Base-by-base conservation (phyloP, 2,797 vertebrate species). In the Platalea minor region DNA sequence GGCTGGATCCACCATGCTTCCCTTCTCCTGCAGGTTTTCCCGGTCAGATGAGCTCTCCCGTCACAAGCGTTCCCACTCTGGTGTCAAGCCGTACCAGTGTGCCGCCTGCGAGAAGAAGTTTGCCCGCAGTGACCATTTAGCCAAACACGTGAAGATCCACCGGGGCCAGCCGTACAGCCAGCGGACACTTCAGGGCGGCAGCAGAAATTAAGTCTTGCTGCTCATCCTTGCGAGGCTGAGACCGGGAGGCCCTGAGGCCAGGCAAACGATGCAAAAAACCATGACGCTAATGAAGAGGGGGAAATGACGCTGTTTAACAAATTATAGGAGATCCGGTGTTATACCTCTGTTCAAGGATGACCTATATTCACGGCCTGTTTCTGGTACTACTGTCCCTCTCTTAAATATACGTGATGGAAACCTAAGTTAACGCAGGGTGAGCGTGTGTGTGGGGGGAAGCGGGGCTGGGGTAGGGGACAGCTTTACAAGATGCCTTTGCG, bases 21-120 rank as follows among this genome's bases (percentile, higher is more conserved):
- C 75, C 35, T 50, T 45, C 41, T 56, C 80, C 77, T 3, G 72
- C 97, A 96, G 96, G 95, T 98, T 98, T 7, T 91, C 88, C 50
- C 91, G 95, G 23, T 97, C 95, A 0, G 96, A 97, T 13, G 98
- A 98, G 65, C 98, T 98, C 28, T 95, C 39, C 37, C 93, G 97
- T 19, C 98, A 98, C 96, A 97, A 91, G 60, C 97, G 91, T 35
- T 98, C 86, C 41, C 98, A 98, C 94, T 98, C 85, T 1, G 97
- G 97, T 2, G 37, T 97, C 33, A 97, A 94, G 59, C 98, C 97
- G 6, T 97, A 98, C 92, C 64, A 41, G 21, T 98, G 98, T 53
- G 5, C 54, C 0, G 29, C 88, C 41, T 98, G 98, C 6, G 8
- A 78, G 69, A 98, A 84, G 95, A 94, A 7, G 48, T 98, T 98